Evolutionary conservation across 1,140 invertebrate species (phyloP).

Genomic region (Carcinoscorpius rotundicauda): DNA sequence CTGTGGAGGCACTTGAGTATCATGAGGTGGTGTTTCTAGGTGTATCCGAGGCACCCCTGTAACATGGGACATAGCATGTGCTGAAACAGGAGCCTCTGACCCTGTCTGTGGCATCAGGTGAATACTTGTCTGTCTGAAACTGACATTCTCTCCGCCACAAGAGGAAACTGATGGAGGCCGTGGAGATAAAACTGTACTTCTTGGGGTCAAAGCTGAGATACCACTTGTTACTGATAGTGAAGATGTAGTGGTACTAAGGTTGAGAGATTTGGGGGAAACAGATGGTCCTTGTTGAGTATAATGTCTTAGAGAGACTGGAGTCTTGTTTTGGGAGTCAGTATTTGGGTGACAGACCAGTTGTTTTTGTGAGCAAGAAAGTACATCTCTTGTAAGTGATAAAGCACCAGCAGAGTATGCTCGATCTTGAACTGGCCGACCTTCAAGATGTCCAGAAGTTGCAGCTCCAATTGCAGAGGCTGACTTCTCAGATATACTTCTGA

Average conservation of each 20-base stretch:
- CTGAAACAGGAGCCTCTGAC: conserved; percentile 17
- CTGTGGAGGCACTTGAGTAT: conserved; percentile 56
- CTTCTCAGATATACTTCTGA: background rate
- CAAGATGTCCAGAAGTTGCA: conserved; percentile 9
- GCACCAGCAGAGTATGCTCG: conserved; percentile 14
- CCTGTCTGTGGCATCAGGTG: conserved; percentile 11
- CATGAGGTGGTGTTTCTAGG: conserved; percentile 53
- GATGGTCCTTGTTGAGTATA: background rate
- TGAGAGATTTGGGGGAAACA: background rate
- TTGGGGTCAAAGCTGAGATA: background rate
- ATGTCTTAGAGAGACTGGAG: background rate
- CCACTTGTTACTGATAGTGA: background rate
- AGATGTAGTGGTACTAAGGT: background rate
- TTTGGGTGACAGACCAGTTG: conserved; percentile 16
- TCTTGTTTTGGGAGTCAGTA: no score
- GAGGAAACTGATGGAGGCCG: background rate
- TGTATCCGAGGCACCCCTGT: conserved; percentile 36
- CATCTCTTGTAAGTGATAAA: background rate
- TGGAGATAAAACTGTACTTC: background rate
- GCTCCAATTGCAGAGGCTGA: conserved; percentile 8
- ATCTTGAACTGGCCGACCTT: conserved; percentile 10
- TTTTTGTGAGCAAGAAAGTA: conserved; percentile 16
- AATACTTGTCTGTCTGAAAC: conserved; percentile 6
- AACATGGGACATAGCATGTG: conserved; percentile 20
- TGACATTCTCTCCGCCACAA: background rate